Base-by-base conservation (phyloP, 2,113 vertebrate species). In the Tupaia chinensis region DNA sequence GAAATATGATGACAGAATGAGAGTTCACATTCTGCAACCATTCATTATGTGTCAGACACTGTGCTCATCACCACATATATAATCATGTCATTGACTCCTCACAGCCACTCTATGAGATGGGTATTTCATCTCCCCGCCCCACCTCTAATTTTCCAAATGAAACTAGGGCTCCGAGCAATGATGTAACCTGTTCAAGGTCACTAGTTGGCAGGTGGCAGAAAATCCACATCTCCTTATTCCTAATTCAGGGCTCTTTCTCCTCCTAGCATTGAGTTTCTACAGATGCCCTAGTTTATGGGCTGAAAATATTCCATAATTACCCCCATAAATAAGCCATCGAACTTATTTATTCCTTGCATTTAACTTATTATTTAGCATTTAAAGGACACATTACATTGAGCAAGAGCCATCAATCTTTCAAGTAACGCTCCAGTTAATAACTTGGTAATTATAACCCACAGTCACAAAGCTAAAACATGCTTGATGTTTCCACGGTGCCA, bases 291-390 rank as follows among this genome's bases (percentile, higher is more conserved):
- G 91, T 97, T 98, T 97, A 97, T 94, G 85, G 91, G 84, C 97
- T 98, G 94, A 97, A 97, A 97, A 97, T 94, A 97, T 94, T 91
- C 79, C 65, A 89, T 97, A 98, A 98, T 98, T 97, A 97, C 93
- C 63, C 91, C 91, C 89, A 97, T 98, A 98, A 98, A 97, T 98
- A 97, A 97, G 93, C 91, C 95, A 96, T 23, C 1, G 13, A 96
- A 95, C 89, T 93, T 97, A 98, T 97, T 96, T 97, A 98, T 96
- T 96, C 91, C 91, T 97, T 97, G 97, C 95, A 89, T 97, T 97
- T 96, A 98, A 97, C 96, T 95, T 97, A 97, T 96, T 97, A 97
- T 96, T 97, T 97, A 97, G 96, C 96, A 97, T 97, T 97, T 97
- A 97, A 97, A 97, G 97, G 94, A 97, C 93, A 97, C 91, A 95